Conservation (phyloP, 2,888 invertebrate genomes). For the Nudaria mundana region DNA sequence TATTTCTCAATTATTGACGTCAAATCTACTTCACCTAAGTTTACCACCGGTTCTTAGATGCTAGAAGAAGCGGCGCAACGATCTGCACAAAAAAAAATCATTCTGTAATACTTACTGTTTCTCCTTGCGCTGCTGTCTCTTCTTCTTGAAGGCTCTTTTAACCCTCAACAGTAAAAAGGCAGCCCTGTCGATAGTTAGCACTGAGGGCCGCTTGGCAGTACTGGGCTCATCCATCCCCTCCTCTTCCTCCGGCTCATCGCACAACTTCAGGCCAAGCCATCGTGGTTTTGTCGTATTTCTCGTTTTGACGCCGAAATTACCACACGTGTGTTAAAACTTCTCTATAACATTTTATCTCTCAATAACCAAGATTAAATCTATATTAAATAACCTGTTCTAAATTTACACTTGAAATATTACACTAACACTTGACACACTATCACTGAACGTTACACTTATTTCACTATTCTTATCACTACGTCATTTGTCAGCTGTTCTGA, state of each 20-base stretch:
- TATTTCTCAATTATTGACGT: too few species aligned
- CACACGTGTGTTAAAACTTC: slow-evolving; percentile 32
- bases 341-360: slow-evolving; percentile 15
- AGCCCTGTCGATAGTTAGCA: slow-evolving; percentile 92
- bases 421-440: slow-evolving; percentile 16
- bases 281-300: slow-evolving; percentile 67
- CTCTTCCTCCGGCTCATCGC: slow-evolving; percentile 70
- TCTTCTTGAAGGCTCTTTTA: slow-evolving; percentile 94
- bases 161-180: slow-evolving; percentile 93
- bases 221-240: slow-evolving; percentile 73
- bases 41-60: too few species aligned
- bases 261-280: slow-evolving; percentile 80
- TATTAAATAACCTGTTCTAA: not conserved
- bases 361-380: not conserved
- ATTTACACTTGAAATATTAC: not conserved
- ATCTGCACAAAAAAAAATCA: too few species aligned
- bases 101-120: slow-evolving; percentile 92
- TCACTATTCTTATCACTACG: slow-evolving; percentile 4
- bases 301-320: slow-evolving; percentile 46
- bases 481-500: slow-evolving; percentile 14
- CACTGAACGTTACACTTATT: slow-evolving; percentile 6
- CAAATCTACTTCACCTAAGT: too few species aligned
- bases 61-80: too few species aligned
- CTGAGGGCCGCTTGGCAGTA: slow-evolving; percentile 81
- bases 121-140: slow-evolving; percentile 92